Conservation (phyloP, 2,888 invertebrate species). For the Noctua pronuba region DNA sequence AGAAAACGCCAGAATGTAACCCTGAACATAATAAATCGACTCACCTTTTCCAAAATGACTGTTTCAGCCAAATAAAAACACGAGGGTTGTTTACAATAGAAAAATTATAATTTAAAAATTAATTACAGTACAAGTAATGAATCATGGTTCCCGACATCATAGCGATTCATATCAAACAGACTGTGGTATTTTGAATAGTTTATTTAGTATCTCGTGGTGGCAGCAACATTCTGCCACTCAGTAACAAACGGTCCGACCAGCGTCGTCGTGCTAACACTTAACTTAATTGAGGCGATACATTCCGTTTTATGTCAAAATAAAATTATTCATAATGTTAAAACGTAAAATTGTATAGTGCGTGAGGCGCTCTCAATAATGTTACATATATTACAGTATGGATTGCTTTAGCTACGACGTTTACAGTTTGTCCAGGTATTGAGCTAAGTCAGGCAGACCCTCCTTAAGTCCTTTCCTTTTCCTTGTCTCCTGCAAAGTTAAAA, state of each 20-base stretch:
- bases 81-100: constrained; percentile 84
- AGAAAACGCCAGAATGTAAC: constrained; percentile 17
- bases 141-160: constrained; percentile 67
- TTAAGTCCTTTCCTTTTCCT: constrained; percentile 99
- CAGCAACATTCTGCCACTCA: constrained; percentile 45
- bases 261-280: constrained; percentile 73
- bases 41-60: constrained; percentile 68
- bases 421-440: constrained; percentile 99
- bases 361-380: constrained; percentile 84
- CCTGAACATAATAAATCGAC: constrained; percentile 56
- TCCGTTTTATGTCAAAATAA: constrained; percentile 72
- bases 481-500: constrained; percentile 92
- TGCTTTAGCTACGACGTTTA: constrained; percentile 92
- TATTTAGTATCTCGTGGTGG: constrained; percentile 56
- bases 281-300: constrained; percentile 78
- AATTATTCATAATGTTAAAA: constrained; percentile 71
- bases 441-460: constrained; percentile 98
- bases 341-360: constrained; percentile 78
- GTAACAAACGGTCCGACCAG: constrained; percentile 60
- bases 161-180: constrained; percentile 68
- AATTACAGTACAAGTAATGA: constrained; percentile 88
- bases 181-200: constrained; percentile 60
- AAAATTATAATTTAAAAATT: constrained; percentile 91
- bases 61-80: constrained; percentile 73
- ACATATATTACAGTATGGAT: constrained; percentile 88